These are phyloP conservation scores for Clarias macrocephalus DNA, from an alignment of 2,113 vertebrate genomes.

Conservation along the genomic window DNA sequence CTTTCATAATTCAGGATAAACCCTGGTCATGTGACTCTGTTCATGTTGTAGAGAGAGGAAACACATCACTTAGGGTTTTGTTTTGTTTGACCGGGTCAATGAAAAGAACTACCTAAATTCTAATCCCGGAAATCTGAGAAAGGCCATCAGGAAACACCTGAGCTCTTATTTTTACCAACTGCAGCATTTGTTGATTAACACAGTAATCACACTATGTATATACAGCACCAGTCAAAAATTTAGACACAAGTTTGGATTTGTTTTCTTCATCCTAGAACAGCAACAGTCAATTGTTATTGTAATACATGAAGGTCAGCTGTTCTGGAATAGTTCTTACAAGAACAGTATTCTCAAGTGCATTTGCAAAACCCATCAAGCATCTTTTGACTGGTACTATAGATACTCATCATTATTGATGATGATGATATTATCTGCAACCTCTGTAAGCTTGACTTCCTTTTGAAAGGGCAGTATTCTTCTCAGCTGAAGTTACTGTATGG, in stretches of 20 bases:
- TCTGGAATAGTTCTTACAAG: too few relatives aligned
- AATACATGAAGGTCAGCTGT: too few relatives aligned
- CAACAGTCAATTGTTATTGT: too few relatives aligned
- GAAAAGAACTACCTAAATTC: background rate
- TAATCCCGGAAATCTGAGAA: background rate
- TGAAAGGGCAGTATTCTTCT: background rate
- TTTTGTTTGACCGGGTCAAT: background rate
- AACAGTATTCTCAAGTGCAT: too few relatives aligned
- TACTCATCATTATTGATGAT: background rate
- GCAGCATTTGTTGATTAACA: background rate
- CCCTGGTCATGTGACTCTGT: background rate
- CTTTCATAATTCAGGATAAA: too few relatives aligned
- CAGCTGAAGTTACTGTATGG: background rate
- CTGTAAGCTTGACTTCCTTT: background rate
- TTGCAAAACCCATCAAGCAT: too few relatives aligned
- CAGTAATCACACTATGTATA: background rate
- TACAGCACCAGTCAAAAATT: too few relatives aligned
- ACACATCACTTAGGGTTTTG: background rate
- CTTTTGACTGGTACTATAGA: too few relatives aligned
- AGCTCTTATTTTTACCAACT: background rate
- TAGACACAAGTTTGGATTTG: too few relatives aligned
- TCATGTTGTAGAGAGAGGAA: background rate
- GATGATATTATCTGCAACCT: background rate
- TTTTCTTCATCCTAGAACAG: too few relatives aligned
- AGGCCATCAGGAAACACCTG: background rate